Evolutionary conservation across 1,140 invertebrate species (phyloP).

Genomic region (Teleopsis dalmanni): DNA sequence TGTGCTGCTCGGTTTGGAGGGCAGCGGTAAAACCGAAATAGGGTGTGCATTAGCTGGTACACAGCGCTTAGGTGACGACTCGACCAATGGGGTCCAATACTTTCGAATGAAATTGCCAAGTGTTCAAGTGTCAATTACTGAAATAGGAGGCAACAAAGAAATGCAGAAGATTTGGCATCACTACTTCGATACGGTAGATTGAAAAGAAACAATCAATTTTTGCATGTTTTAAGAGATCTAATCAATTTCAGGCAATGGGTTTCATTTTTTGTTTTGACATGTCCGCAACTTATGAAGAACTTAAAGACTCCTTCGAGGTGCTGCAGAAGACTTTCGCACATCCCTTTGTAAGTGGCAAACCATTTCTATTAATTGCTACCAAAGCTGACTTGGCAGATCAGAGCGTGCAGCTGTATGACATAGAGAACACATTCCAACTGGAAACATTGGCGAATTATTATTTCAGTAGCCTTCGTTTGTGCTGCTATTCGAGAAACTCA

Average conservation of each 20-base stretch:
- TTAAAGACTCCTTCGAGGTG: constrained; percentile 18
- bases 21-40: constrained; percentile 34
- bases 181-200: constrained; percentile 20
- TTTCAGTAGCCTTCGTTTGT: constrained; percentile 22
- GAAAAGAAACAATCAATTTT: too few species aligned
- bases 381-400: constrained; percentile 17
- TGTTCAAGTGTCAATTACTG: constrained; percentile 20
- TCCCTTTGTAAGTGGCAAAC: constrained; percentile 23
- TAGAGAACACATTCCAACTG: constrained; percentile 28
- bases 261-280: constrained; percentile 35
- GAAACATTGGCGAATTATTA: constrained; percentile 20
- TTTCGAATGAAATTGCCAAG: constrained; percentile 10
- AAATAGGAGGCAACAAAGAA: constrained; percentile 31
- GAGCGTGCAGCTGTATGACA: constrained; percentile 32
- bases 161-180: constrained; percentile 39
- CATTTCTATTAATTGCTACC: constrained; percentile 26
- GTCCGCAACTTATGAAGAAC: constrained; percentile 6
- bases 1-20: constrained; percentile 24
- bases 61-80: constrained; percentile 13
- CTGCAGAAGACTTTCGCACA: constrained; percentile 18
- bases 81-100: constrained; percentile 34
- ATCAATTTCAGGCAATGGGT: constrained; percentile 21
- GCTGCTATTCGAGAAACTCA: constrained; percentile 12
- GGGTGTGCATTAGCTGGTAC: constrained; percentile 18
- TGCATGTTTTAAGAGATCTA: too few species aligned